A percentile compares a stretch with the other conserved stretches of the same genome.
Evolutionary conservation across 2,888 invertebrate genomes (phyloP).

Genomic region (Plebejus argus): DNA sequence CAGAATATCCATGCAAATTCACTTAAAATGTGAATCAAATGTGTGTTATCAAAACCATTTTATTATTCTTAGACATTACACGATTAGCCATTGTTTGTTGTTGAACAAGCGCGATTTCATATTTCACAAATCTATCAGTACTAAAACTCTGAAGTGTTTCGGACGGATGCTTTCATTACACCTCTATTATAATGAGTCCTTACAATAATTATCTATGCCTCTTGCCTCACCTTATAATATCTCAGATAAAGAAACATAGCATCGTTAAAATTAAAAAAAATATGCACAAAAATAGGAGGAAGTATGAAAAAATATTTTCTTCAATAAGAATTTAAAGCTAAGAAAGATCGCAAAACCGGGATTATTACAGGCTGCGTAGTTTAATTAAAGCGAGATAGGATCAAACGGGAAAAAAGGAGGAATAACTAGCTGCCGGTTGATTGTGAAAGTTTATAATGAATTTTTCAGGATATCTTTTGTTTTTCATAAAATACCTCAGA

Average conservation of each 20-base stretch:
- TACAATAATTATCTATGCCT: too few species aligned
- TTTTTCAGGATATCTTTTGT: slow-evolving; percentile 18
- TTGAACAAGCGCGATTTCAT: too few species aligned
- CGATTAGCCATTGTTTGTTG: too few species aligned
- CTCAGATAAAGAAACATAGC: not conserved
- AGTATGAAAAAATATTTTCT: slow-evolving; percentile 4
- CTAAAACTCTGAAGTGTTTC: too few species aligned
- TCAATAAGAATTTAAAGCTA: slow-evolving; percentile 18
- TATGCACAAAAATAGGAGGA: not conserved
- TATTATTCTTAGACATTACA: too few species aligned
- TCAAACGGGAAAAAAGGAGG: slow-evolving; percentile 24
- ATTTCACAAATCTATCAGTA: too few species aligned
- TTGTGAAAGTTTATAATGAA: slow-evolving; percentile 30
- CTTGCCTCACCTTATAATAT: too few species aligned
- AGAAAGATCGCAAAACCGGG: slow-evolving; percentile 6
- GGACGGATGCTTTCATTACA: too few species aligned
- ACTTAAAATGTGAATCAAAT: too few species aligned
- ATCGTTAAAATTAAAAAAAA: not conserved
- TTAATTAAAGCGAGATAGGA: slow-evolving; percentile 29
- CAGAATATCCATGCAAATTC: not conserved
- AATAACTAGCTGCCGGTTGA: slow-evolving; percentile 25
- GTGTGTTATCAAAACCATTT: too few species aligned
- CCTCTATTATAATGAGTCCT: too few species aligned
- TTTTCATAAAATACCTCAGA: slow-evolving; percentile 6
- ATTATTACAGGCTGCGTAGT: slow-evolving; percentile 29